A percentile compares a stretch with the other conserved stretches of the same genome.
phyloP scores from a whole-genome alignment of 2,888 invertebrate genomes.

The Linnaemya tessellans region DNA sequence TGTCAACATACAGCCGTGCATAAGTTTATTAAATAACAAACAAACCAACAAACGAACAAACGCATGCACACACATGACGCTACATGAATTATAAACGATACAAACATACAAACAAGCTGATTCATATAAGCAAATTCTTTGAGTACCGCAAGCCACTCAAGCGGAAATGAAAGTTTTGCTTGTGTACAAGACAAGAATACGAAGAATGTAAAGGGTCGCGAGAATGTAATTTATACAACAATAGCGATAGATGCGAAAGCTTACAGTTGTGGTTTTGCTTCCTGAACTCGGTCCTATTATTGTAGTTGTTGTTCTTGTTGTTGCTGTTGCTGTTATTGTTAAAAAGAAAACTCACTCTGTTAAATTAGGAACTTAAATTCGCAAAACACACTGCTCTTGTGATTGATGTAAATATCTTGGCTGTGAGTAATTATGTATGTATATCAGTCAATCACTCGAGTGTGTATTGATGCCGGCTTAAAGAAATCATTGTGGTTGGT shows the following conservation, averaged over 20 bases:
- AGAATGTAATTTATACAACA: conserved; percentile 32
- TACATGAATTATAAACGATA: not conserved
- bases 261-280: not conserved
- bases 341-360: not conserved
- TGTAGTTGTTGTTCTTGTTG: not conserved
- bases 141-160: conserved; percentile 59
- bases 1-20: not conserved
- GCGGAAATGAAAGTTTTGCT: conserved; percentile 58
- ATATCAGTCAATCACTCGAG: too few relatives aligned
- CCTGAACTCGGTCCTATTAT: not conserved
- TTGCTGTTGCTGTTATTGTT: not conserved
- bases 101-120: not conserved
- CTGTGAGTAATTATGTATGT: too few relatives aligned
- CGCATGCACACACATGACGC: not conserved
- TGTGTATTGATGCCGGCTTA: too few relatives aligned
- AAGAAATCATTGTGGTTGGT: too few relatives aligned
- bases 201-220: conserved; percentile 46
- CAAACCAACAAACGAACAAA: too few relatives aligned
- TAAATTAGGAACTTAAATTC: not conserved
- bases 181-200: conserved; percentile 34
- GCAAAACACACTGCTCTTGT: not conserved
- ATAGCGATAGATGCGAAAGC: conserved; percentile 9
- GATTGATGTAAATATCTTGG: too few relatives aligned
- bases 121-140: conserved; percentile 27
- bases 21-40: not conserved